Percentiles rank a stretch among this genome's conserved stretches.
Evolutionary conservation across 1,140 invertebrate species (phyloP).

Genomic region (Schlechtendalia chinensis): DNA sequence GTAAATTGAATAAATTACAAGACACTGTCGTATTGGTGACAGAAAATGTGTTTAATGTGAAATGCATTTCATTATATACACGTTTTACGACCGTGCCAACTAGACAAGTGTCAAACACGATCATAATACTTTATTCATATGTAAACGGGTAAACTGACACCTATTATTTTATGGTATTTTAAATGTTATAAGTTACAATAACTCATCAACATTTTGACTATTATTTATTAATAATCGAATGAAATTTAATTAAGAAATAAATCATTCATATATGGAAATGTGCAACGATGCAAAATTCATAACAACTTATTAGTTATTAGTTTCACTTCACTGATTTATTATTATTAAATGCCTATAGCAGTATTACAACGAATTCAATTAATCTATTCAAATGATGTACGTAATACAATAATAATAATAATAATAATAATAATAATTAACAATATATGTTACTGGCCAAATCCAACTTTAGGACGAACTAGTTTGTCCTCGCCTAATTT

Average conservation of each 20-base stretch:
- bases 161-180: not conserved
- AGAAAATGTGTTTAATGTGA: not conserved
- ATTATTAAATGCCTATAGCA: no score
- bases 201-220: not conserved
- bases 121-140: conserved; percentile 2
- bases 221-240: not conserved
- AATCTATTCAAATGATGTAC: no score
- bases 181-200: not conserved
- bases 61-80: not conserved
- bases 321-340: no score
- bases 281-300: not conserved
- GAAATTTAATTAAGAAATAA: not conserved
- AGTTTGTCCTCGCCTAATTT: no score
- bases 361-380: no score
- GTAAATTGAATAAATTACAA: conserved; percentile 17
- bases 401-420: no score
- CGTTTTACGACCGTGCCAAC: not conserved
- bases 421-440: no score
- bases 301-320: not conserved
- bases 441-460: no score
- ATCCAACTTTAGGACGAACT: no score
- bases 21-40: not conserved
- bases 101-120: conserved; percentile 13
- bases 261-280: not conserved
- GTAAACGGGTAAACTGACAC: not conserved